phyloP scores from a whole-genome alignment of 2,113 vertebrate genomes.

The Lepus europaeus region DNA sequence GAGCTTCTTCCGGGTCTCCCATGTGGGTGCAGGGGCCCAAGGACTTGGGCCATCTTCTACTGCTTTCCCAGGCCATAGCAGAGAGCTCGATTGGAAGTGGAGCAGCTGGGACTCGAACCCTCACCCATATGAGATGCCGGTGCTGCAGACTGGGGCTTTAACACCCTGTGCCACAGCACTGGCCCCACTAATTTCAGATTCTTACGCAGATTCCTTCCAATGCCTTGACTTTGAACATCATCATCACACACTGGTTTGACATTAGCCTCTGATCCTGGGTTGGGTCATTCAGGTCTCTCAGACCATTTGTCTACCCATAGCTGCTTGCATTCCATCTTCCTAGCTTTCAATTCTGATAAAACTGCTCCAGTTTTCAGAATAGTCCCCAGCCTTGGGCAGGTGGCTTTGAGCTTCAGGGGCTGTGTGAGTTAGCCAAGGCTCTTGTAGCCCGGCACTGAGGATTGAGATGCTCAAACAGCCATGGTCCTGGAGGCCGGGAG shows the following conservation, averaged over 20 bases:
- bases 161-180: too few species aligned
- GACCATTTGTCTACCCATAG: neutral
- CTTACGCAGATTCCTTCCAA: neutral
- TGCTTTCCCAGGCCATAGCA: too few species aligned
- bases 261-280: neutral
- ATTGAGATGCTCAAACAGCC: neutral
- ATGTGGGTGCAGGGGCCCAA: too few species aligned
- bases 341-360: neutral
- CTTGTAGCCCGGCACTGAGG: neutral
- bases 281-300: neutral
- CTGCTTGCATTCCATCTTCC: neutral
- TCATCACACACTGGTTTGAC: neutral
- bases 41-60: too few species aligned
- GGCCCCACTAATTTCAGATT: constrained; percentile 23
- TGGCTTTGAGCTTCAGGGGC: neutral
- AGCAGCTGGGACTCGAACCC: too few species aligned
- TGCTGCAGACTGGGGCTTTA: too few species aligned
- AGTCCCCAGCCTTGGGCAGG: neutral
- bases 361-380: neutral
- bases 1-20: too few species aligned
- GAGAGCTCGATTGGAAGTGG: too few species aligned
- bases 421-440: neutral
- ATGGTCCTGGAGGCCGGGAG: neutral
- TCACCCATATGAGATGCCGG: too few species aligned
- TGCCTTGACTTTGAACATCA: neutral